Conservation (phyloP, 2,888 invertebrate genomes). For the Hetaerina titia region DNA sequence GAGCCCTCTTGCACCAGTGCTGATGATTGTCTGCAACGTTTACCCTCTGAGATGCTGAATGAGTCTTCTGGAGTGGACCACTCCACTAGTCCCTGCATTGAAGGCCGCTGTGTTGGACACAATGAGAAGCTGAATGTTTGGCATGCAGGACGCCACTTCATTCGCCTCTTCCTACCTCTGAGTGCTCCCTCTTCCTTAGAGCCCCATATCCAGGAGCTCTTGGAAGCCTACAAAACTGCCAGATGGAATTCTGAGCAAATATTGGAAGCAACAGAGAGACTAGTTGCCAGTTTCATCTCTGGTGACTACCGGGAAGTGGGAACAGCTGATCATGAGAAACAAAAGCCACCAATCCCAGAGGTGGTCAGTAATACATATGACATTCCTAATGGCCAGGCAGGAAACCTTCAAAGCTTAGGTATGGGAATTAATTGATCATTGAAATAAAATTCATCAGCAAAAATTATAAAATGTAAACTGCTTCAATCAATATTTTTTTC, state of each 20-base stretch:
- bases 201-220: conserved; percentile 69
- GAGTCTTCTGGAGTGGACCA: not conserved
- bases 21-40: conserved; percentile 37
- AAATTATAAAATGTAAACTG: too few relatives aligned
- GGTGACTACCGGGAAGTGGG: conserved; percentile 69
- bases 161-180: conserved; percentile 70
- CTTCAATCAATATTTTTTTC: too few relatives aligned
- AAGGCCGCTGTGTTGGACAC: conserved; percentile 65
- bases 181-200: conserved; percentile 70
- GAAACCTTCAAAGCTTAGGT: conserved; percentile 27
- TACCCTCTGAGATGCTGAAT: conserved; percentile 52
- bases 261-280: conserved; percentile 69
- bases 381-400: not conserved
- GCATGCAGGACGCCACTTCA: conserved; percentile 71
- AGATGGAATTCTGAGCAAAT: conserved; percentile 69
- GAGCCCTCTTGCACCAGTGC: conserved; percentile 72
- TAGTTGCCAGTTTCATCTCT: conserved; percentile 69
- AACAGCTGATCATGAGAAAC: not conserved
- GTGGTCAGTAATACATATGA: not conserved
- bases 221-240: conserved; percentile 69
- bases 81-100: conserved; percentile 10
- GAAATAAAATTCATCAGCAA: too few relatives aligned
- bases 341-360: not conserved
- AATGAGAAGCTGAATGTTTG: conserved; percentile 70
- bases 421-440: not conserved